phyloP scores from a whole-genome alignment of 1,140 invertebrate genomes.

The Latrodectus geometricus region DNA sequence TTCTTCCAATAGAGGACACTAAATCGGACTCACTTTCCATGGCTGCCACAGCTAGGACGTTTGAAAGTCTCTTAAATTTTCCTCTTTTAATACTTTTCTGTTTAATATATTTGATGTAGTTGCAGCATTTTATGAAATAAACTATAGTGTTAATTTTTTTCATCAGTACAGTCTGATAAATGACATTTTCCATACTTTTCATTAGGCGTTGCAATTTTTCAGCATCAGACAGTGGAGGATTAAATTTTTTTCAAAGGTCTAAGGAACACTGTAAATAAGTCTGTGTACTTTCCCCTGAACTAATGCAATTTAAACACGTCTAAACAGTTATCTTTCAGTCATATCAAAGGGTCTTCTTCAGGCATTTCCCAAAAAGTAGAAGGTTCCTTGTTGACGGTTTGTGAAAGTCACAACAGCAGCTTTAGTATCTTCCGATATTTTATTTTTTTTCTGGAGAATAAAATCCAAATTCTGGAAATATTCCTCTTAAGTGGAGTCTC shows the following conservation, averaged over 20 bases:
- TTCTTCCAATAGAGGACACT: too few relatives aligned
- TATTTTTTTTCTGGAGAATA: background rate
- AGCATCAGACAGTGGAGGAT: background rate
- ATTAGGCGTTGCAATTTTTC: background rate
- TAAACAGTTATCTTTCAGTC: slow-evolving; percentile 9
- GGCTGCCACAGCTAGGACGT: too few relatives aligned
- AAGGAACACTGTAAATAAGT: background rate
- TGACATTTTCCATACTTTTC: background rate
- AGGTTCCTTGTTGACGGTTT: background rate
- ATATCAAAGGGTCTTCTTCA: background rate
- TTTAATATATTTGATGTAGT: too few relatives aligned
- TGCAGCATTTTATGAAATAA: background rate
- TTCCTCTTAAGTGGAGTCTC: background rate
- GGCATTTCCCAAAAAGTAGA: background rate
- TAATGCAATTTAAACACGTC: slow-evolving; percentile 1
- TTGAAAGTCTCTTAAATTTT: too few relatives aligned
- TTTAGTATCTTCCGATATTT: background rate
- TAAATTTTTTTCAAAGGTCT: background rate
- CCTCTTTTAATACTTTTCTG: too few relatives aligned
- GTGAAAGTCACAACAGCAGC: background rate
- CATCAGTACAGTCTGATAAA: background rate
- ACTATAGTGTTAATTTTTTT: background rate
- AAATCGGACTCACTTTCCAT: too few relatives aligned
- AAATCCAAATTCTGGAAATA: background rate
- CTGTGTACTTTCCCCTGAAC: background rate